phyloP scores from a whole-genome alignment of 2,797 vertebrate genomes.

The Neosilurus mollespiculum region DNA sequence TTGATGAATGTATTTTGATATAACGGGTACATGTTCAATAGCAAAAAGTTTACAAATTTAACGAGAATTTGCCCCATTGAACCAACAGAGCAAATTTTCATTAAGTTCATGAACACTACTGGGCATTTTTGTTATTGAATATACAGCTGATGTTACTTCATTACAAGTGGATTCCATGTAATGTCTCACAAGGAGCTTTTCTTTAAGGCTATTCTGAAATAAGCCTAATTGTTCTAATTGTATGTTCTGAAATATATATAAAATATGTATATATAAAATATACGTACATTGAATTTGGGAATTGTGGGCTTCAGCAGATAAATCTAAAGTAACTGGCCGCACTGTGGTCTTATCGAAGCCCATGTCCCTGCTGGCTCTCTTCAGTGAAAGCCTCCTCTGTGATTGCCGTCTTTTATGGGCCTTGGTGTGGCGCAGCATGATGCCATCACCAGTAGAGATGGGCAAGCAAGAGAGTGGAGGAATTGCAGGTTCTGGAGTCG shows the following conservation, averaged over 20 bases:
- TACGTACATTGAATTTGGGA: slow-evolving; percentile 39
- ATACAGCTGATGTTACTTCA: no score
- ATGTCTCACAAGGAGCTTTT: no score
- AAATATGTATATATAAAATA: background rate
- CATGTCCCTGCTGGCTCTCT: slow-evolving; percentile 58
- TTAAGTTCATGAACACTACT: no score
- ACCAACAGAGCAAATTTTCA: no score
- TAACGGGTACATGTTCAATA: no score
- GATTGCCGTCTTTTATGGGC: slow-evolving; percentile 64
- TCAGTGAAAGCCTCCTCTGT: slow-evolving; percentile 66
- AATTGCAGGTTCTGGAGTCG: background rate
- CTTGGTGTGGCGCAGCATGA: slow-evolving; percentile 39
- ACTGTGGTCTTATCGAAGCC: slow-evolving; percentile 45
- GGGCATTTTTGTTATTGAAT: no score
- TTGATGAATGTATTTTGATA: background rate
- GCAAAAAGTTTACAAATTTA: no score
- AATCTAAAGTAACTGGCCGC: slow-evolving; percentile 64
- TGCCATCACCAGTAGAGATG: slow-evolving; percentile 40
- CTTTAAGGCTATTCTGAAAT: no score
- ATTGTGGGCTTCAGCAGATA: slow-evolving; percentile 52
- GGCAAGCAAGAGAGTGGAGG: slow-evolving; percentile 32
- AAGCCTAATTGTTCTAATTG: no score
- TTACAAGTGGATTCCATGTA: no score
- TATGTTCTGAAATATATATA: no score
- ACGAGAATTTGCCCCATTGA: no score